Evolutionary conservation across 2,113 vertebrate species (phyloP), one percentile per base, ranked within the genome.

Genomic region (Arothron firmamentum): DNA sequence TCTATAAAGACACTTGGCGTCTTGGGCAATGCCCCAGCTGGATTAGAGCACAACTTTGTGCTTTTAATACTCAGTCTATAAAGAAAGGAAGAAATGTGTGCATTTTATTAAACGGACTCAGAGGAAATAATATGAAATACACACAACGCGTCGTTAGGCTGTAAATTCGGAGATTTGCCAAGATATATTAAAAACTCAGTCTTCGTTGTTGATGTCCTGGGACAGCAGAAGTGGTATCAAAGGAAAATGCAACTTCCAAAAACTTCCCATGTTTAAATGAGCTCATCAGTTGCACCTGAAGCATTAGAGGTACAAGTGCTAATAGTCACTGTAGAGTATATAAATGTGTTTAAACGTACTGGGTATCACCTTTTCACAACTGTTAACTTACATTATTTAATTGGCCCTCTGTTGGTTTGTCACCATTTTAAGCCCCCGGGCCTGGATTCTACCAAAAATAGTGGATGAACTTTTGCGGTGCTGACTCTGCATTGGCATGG

Each of bases 41-140:
- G 86, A 90, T 89, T 90, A 88, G 76, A 88, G 79, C 64, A 81
- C 70, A 74, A 78, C 77, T 74, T 69, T 80, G 69, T 77, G 84
- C 71, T 82, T 89, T 83, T 88, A 87, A 89, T 89, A 84, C 80
- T 69, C 43, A 63, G 48, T 38, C 83, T 74, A 85, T 88, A 88
- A 88, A 86, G 80, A 12, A 78, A 82, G 82, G 86, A 87, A 82
- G 67, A 88, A 88, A 88, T 79, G 78, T 74, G 76, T 85, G 86
- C 82, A 85, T 86, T 89, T 87, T 88, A 87, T 88, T 90, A 90
- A 89, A 89, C 73, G 83, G 77, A 77, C 86, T 88, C 88, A 5
- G 23, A 89, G 88, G 86, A 88, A 89, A 87, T 88, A 85, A 88
- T 90, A 89, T 88, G 81, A 85, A 80, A 87, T 80, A 85, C 83